A percentile compares a stretch with the other conserved stretches of the same genome.
phyloP scores from a whole-genome alignment of 2,113 vertebrate species.

The Poeciliopsis retropinna region DNA sequence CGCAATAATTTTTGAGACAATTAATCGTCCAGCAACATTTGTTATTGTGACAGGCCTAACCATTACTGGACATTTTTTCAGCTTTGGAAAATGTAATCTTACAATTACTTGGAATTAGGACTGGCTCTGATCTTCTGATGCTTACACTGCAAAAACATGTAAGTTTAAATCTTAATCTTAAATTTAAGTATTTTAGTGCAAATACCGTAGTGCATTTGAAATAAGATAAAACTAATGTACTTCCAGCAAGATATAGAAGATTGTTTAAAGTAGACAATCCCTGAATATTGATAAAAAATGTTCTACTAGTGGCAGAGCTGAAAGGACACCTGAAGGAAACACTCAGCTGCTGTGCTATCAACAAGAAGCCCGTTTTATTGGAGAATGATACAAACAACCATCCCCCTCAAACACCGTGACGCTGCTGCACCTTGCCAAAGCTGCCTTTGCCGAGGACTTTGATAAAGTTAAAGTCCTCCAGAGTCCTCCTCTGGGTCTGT shows the following conservation, averaged over 20 bases:
- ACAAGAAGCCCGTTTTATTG: constrained; percentile 20
- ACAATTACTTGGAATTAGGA: background rate
- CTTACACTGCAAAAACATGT: background rate
- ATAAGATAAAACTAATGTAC: no score
- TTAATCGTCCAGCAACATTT: no score
- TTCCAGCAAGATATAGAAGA: no score
- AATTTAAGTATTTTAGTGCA: no score
- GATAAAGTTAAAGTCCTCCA: constrained; percentile 96
- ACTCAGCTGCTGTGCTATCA: constrained; percentile 3
- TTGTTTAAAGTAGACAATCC: no score
- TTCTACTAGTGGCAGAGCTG: background rate
- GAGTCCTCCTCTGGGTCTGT: constrained; percentile 88
- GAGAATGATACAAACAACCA: constrained; percentile 36
- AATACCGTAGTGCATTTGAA: no score
- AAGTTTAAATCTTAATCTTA: no score
- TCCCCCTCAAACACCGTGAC: constrained; percentile 11
- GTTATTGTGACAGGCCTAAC: no score
- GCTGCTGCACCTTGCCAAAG: constrained; percentile 91
- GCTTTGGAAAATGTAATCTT: background rate
- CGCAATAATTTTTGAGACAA: no score
- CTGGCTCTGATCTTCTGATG: background rate
- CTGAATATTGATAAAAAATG: no score
- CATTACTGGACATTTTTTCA: no score
- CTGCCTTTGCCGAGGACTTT: constrained; percentile 99
- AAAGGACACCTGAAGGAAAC: background rate